These are phyloP conservation scores for Nysson spinosus DNA, from an alignment of 2,888 invertebrate species.

Conservation along the genomic window DNA sequence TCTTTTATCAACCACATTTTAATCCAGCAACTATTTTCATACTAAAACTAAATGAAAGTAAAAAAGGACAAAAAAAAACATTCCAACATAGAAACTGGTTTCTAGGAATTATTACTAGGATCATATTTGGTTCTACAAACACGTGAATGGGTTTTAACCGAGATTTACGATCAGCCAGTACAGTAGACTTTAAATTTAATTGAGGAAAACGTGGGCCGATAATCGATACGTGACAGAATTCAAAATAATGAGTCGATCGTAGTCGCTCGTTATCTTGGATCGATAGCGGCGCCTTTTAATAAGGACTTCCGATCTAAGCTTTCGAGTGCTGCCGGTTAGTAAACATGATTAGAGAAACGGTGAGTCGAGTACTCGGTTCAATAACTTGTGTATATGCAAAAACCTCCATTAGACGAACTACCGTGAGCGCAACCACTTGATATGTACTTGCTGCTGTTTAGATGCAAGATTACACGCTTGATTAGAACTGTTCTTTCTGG, in stretches of 20 bases:
- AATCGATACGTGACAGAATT: slow-evolving; percentile 54
- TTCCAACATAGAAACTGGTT: too few species aligned
- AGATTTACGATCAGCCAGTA: too few species aligned
- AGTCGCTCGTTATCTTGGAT: slow-evolving; percentile 31
- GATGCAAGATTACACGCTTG: slow-evolving; percentile 24
- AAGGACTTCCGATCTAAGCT: slow-evolving; percentile 19
- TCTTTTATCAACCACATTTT: too few species aligned
- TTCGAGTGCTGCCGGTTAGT: slow-evolving; percentile 15
- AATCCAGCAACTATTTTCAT: too few species aligned
- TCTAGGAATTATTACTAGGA: too few species aligned
- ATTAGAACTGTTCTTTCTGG: slow-evolving; percentile 20
- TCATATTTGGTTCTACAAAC: too few species aligned
- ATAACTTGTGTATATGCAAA: slow-evolving; percentile 2
- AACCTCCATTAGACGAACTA: slow-evolving; percentile 15
- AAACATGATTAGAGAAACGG: slow-evolving; percentile 17
- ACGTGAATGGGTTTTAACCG: too few species aligned
- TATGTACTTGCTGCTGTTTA: slow-evolving; percentile 26
- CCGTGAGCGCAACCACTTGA: slow-evolving; percentile 21
- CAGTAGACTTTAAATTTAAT: slow-evolving; percentile 6
- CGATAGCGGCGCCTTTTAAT: slow-evolving; percentile 15
- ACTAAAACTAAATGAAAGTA: too few species aligned
- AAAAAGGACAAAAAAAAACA: too few species aligned
- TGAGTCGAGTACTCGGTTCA: neutral
- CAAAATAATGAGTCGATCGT: slow-evolving; percentile 41
- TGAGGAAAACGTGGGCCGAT: slow-evolving; percentile 21